phyloP scores from a whole-genome alignment of 2,888 invertebrate species.

The Meandrusa payeni region DNA sequence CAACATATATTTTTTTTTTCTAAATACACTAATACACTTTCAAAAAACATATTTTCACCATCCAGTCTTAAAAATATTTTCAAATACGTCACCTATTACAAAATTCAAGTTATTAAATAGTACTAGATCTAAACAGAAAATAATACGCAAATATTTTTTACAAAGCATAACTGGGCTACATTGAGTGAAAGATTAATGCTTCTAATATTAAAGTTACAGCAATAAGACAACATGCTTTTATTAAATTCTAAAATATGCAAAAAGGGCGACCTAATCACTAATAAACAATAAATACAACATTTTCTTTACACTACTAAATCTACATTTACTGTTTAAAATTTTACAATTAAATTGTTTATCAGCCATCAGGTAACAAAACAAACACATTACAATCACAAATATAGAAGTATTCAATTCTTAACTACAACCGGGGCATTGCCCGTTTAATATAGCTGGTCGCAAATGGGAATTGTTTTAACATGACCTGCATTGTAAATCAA shows the following conservation, averaged over 20 bases:
- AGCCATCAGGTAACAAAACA: constrained; percentile 42
- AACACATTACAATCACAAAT: constrained; percentile 24
- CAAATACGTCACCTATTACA: constrained; percentile 32
- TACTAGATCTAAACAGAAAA: constrained; percentile 24
- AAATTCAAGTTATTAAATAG: constrained; percentile 29
- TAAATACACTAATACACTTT: constrained; percentile 36
- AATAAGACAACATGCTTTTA: constrained; percentile 25
- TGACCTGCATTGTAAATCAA: constrained; percentile 39
- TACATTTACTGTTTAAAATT: constrained; percentile 34
- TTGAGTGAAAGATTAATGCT: constrained; percentile 15
- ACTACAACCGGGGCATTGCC: constrained; percentile 26
- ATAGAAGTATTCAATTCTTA: constrained; percentile 26
- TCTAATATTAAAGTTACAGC: constrained; percentile 21
- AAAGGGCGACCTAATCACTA: constrained; percentile 39
- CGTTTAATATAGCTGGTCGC: constrained; percentile 16
- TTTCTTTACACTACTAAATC: constrained; percentile 36
- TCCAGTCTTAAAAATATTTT: constrained; percentile 39
- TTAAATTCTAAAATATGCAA: constrained; percentile 29
- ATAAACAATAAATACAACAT: constrained; percentile 46
- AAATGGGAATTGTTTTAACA: constrained; percentile 28
- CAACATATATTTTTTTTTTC: constrained; percentile 36
- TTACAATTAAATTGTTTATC: constrained; percentile 46
- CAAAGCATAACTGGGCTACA: constrained; percentile 31
- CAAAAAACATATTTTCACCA: constrained; percentile 32
- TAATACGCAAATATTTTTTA: constrained; percentile 29